phyloP scores from a whole-genome alignment of 1,140 invertebrate genomes.

The Callitettix versicolor region DNA sequence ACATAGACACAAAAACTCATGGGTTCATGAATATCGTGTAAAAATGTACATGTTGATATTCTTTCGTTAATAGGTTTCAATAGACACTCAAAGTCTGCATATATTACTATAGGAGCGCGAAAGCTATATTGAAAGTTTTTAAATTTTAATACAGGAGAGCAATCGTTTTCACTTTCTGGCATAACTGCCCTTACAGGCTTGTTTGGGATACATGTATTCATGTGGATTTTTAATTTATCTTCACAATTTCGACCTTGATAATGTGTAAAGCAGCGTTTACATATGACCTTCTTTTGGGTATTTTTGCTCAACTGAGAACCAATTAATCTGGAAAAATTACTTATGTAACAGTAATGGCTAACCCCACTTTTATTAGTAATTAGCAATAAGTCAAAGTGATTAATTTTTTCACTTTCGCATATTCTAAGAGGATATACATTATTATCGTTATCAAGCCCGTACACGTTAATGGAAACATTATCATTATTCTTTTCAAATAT shows the following conservation, averaged over 20 bases:
- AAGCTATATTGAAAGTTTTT: slow-evolving; percentile 5
- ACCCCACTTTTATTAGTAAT: not conserved
- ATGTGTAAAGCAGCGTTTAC: slow-evolving; percentile 12
- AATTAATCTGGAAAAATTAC: slow-evolving; percentile 1
- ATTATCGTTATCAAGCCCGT: slow-evolving; percentile 1
- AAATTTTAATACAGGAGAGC: slow-evolving; percentile 2
- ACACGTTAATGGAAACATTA: slow-evolving; percentile 11
- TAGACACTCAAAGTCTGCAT: slow-evolving; percentile 13
- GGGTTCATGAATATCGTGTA: slow-evolving; percentile 1
- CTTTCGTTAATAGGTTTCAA: not conserved
- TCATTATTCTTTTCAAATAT: too few species aligned
- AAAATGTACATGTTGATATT: not conserved
- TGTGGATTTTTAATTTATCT: not conserved
- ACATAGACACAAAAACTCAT: slow-evolving; percentile 12
- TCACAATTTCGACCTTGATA: not conserved
- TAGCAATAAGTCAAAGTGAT: slow-evolving; percentile 9
- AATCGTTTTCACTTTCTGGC: not conserved
- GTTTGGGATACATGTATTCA: slow-evolving; percentile 1
- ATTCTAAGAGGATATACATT: slow-evolving; percentile 9
- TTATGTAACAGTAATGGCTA: slow-evolving; percentile 10
- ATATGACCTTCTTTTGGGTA: not conserved
- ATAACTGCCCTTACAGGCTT: not conserved
- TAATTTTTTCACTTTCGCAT: not conserved
- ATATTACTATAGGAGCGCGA: slow-evolving; percentile 4
- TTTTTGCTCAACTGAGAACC: not conserved